Base-by-base conservation (phyloP, 2,797 vertebrate genomes). In the Limosa lapponica region DNA sequence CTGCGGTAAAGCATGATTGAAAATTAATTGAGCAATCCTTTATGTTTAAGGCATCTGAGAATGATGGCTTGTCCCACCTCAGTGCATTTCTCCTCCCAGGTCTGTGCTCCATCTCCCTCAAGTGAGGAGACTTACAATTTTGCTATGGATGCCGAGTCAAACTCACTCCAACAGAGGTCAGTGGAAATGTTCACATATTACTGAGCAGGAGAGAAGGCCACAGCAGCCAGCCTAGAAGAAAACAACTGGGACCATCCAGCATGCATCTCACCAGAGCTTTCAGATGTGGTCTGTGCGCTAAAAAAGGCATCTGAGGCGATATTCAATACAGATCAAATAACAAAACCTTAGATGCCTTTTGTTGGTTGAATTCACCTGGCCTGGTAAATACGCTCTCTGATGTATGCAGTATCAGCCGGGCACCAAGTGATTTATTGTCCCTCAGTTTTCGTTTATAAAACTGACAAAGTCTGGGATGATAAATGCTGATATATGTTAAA, bases 401-500 rank as follows among this genome's bases (percentile, higher is more conserved):
- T 91, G 48, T 74, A 89, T 84, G 90, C 3, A 23, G 39, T 65
- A 78, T 93, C 89, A 94, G 89, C 85, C 82, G 90, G 89, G 91
- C 88, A 90, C 84, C 85, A 79, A 93, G 94, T 97, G 98, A 98
- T 98, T 98, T 97, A 98, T 97, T 98, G 96, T 87, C 93, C 77
- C 34, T 93, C 41, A 4, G 95, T 98, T 98, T 97, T 96, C 95
- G 54, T 97, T 97, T 98, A 98, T 99, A 98, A 98, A 98, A 98
- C 97, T 98, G 98, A 99, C 98, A 98, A 92, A 97, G 96, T 93
- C 28, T 46, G 96, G 93, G 89, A 97, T 98, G 98, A 98, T 98
- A 98, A 98, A 97, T 96, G 93, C 95, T 96, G 97, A 98, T 98
- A 95, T 97, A 98, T 98, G 98, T 98, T 98, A 98, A 97, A 98